Conservation (phyloP, 2,888 invertebrate species). For the Rotaria sp. region DNA sequence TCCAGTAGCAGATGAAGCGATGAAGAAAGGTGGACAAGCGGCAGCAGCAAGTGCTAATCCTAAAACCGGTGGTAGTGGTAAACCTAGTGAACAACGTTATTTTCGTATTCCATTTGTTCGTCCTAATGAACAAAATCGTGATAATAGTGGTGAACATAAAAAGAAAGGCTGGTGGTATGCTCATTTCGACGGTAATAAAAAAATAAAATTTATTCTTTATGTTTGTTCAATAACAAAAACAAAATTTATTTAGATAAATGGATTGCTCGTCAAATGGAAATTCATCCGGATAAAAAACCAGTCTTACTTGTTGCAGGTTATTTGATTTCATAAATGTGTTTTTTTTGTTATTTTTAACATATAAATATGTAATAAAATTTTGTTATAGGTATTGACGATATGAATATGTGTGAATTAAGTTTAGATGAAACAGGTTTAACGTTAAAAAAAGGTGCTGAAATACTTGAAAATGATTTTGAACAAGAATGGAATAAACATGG, state of each 20-base stretch:
- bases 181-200: slow-evolving; percentile 77
- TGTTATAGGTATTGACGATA: slow-evolving; percentile 72
- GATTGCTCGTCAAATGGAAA: slow-evolving; percentile 92
- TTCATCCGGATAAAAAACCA: slow-evolving; percentile 83
- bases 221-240: not conserved
- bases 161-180: slow-evolving; percentile 81
- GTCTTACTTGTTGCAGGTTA: slow-evolving; percentile 79
- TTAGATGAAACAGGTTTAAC: slow-evolving; percentile 90
- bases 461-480: slow-evolving; percentile 40
- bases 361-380: too few species aligned
- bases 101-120: slow-evolving; percentile 81
- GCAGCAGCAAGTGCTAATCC: not conserved
- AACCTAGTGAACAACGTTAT: slow-evolving; percentile 63
- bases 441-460: slow-evolving; percentile 66
- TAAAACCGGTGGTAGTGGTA: slow-evolving; percentile 37
- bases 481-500: slow-evolving; percentile 37
- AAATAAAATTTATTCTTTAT: not conserved
- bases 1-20: not conserved
- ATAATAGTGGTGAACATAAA: not conserved
- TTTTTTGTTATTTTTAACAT: not conserved
- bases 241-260: slow-evolving; percentile 62
- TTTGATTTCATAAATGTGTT: too few species aligned
- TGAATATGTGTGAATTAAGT: slow-evolving; percentile 96
- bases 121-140: slow-evolving; percentile 48
- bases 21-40: not conserved